Conservation (phyloP, 2,113 vertebrate species). For the Orthonyx spaldingii region DNA sequence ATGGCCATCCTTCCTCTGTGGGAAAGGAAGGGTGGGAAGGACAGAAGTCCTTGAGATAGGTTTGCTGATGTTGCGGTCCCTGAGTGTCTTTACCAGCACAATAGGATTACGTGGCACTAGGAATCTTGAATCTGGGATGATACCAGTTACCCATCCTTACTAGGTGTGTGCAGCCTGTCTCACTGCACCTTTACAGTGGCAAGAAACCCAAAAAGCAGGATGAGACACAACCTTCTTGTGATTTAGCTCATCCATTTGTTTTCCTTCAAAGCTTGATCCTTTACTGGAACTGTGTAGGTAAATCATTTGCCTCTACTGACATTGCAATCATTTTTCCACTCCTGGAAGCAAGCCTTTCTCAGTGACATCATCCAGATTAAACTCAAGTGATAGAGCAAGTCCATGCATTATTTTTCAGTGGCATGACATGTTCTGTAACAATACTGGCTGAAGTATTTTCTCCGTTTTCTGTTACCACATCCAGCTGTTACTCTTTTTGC, state of each 20-base stretch:
- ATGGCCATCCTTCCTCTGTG: background rate
- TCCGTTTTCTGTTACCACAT: background rate
- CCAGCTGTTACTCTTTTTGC: background rate
- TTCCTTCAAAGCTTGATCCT: background rate
- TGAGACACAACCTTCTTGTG: background rate
- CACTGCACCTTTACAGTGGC: background rate
- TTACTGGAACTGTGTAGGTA: background rate
- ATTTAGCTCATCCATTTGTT: conserved; percentile 6
- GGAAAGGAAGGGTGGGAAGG: background rate
- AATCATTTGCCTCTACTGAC: conserved; percentile 15
- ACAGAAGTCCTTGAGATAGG: background rate
- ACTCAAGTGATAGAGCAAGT: background rate
- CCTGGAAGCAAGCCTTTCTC: conserved; percentile 17
- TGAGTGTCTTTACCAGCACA: background rate
- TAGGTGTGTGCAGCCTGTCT: background rate
- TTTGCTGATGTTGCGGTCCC: background rate
- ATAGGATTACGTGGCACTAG: background rate
- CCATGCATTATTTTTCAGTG: conserved; percentile 10
- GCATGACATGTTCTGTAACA: background rate
- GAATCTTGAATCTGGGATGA: background rate
- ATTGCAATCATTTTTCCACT: background rate
- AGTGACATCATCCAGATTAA: conserved; percentile 9
- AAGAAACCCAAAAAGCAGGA: background rate
- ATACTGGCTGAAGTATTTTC: background rate
- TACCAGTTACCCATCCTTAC: background rate